Evolutionary conservation across 2,888 invertebrate genomes (phyloP).

Genomic region (Oxytorus armatus): DNA sequence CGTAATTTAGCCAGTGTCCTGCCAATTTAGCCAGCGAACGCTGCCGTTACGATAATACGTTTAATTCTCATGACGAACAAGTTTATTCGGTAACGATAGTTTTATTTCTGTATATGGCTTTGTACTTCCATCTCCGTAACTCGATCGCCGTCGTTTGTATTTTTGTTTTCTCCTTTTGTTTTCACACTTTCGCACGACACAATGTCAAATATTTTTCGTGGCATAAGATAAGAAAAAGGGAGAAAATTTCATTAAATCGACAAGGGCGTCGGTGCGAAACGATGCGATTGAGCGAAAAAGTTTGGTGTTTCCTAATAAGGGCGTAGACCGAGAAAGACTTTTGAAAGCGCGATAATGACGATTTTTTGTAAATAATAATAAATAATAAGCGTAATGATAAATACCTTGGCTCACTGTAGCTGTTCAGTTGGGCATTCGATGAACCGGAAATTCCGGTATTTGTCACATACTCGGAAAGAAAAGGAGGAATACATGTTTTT

Average conservation of each 20-base stretch:
- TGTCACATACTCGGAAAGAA: slow-evolving; percentile 59
- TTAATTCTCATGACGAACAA: slow-evolving; percentile 51
- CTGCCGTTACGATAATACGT: slow-evolving; percentile 73
- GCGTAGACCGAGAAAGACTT: slow-evolving; percentile 67
- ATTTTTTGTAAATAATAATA: slow-evolving; percentile 62
- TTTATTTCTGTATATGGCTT: slow-evolving; percentile 63
- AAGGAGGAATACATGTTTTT: slow-evolving; percentile 28
- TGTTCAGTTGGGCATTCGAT: slow-evolving; percentile 80
- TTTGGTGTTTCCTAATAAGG: slow-evolving; percentile 76
- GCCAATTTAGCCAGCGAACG: slow-evolving; percentile 74
- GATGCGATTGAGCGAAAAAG: slow-evolving; percentile 64
- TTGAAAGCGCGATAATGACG: slow-evolving; percentile 58
- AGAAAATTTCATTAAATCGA: not conserved
- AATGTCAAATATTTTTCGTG: not conserved
- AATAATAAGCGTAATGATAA: slow-evolving; percentile 71
- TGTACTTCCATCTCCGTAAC: slow-evolving; percentile 58
- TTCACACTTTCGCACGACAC: not conserved
- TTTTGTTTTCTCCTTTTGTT: slow-evolving; percentile 25
- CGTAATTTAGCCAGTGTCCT: slow-evolving; percentile 69
- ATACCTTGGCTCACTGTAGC: slow-evolving; percentile 79
- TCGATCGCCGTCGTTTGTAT: slow-evolving; percentile 49
- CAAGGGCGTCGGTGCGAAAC: slow-evolving; percentile 46
- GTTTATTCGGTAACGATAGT: slow-evolving; percentile 48
- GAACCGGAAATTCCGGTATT: slow-evolving; percentile 57
- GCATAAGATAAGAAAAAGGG: slow-evolving; percentile 30